Conservation (phyloP, 1,140 invertebrate species). For the Bombus waltoni region DNA sequence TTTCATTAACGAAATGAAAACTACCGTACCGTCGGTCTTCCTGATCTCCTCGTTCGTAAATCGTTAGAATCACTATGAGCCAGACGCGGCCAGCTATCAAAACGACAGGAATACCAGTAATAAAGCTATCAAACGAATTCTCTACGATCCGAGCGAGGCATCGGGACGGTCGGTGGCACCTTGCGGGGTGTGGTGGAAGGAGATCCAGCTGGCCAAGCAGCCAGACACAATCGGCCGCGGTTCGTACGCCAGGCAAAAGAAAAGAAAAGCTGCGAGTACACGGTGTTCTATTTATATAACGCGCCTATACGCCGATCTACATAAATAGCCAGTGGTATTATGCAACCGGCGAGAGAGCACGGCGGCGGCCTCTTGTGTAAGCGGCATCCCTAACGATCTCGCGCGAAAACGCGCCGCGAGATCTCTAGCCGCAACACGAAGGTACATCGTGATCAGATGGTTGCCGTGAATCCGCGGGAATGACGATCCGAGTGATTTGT, state of each 20-base stretch:
- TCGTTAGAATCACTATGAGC: background rate
- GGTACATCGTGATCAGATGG: background rate
- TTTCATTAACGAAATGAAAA: background rate
- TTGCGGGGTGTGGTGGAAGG: background rate
- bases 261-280: conserved; percentile 43
- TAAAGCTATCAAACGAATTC: conserved; percentile 14
- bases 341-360: conserved; percentile 37
- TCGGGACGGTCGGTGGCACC: background rate
- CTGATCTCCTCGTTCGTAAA: background rate
- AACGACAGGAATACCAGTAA: conserved; percentile 4
- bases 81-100: background rate
- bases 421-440: background rate
- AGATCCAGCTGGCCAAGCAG: conserved; percentile 19
- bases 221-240: conserved; percentile 40
- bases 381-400: conserved; percentile 5
- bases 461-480: conserved; percentile 12
- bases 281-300: conserved; percentile 61
- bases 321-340: conserved; percentile 63
- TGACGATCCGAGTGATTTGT: conserved; percentile 16
- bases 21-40: no score
- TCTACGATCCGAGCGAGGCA: background rate
- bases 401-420: background rate
- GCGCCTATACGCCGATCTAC: conserved; percentile 51
- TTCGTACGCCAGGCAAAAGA: conserved; percentile 14
- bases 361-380: background rate